Base-by-base conservation (phyloP, 2,113 vertebrate species). In the Syngnathus typhle region DNA sequence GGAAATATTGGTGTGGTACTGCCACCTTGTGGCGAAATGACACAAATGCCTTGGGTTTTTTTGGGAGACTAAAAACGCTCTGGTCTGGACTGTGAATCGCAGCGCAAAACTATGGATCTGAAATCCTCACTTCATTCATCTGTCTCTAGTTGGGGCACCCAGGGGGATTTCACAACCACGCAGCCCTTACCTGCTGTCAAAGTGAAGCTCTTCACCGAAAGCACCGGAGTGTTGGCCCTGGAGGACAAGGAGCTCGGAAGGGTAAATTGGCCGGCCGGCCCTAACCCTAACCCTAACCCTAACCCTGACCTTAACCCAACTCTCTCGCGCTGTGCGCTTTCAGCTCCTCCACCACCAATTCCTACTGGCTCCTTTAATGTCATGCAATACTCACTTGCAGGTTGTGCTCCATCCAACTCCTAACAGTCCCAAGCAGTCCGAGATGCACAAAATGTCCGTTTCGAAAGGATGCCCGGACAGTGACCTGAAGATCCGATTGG, bases 181-280 rank as follows among this genome's bases (percentile, higher is more conserved):
- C 97, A 99, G 0, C 96, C 97, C 0, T 91, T 99, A 61, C 97
- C 97, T 9, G 95, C 94, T 10, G 96, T 99, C 75, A 99, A 99
- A 87, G 95, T 99, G 82, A 99, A 99, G 87, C 91, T 99, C 62
- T 98, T 98, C 84, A 99, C 97, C 0, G 97, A 99, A 81, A 98
- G 95, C 87, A 99, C 97, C 0, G 97, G 96, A 0, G 97, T 98
- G 61, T 74, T 99, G 89, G 97, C 97, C 52, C 89, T 99, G 82
- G 97, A 99, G 76, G 97, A 99, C 86, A 98, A 98, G 83, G 97
- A 99, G 83, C 93, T 99, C 1, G 97, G 97, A 72, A 89, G 95
- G 93, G 97, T 99, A 89, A 74, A 71, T 13, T 19, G n/a, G 23
- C 8, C 59, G 12, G 41, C 41, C 41, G 27, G 27, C 27, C n/a